These are phyloP conservation scores for Porites lobata DNA, from an alignment of 92 coral and sea anemone genomes.

Conservation along the genomic window DNA sequence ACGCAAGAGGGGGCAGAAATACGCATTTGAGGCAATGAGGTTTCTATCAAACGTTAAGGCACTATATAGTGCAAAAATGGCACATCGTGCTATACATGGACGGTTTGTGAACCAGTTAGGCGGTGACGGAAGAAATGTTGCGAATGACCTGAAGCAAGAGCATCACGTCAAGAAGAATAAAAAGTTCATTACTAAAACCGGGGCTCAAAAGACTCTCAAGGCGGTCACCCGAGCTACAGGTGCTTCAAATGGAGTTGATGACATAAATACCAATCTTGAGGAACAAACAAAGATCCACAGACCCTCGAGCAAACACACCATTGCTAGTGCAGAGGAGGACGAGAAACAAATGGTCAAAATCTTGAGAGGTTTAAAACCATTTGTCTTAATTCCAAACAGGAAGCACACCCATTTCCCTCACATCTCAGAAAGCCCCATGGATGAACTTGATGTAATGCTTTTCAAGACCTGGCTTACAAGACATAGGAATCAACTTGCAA, in stretches of 20 bases:
- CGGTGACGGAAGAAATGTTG: slow-evolving; percentile 55
- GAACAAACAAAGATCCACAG: slow-evolving; percentile 32
- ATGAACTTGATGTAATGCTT: slow-evolving; percentile 62
- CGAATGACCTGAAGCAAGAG: slow-evolving; percentile 70
- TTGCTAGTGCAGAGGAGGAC: slow-evolving; percentile 63
- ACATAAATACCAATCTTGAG: background rate
- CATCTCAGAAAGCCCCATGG: slow-evolving; percentile 68
- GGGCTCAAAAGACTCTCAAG: slow-evolving; percentile 65
- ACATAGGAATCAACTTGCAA: slow-evolving; percentile 33
- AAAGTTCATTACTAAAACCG: slow-evolving; percentile 27
- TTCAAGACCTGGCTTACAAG: slow-evolving; percentile 67
- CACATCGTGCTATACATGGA: slow-evolving; percentile 64
- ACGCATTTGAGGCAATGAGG: slow-evolving; percentile 56
- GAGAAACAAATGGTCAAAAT: slow-evolving; percentile 51
- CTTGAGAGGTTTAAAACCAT: slow-evolving; percentile 56
- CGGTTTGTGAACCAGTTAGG: slow-evolving; percentile 67
- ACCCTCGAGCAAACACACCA: slow-evolving; percentile 8
- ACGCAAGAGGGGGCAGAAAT: slow-evolving; percentile 59
- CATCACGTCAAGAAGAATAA: slow-evolving; percentile 51
- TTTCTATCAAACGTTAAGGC: slow-evolving; percentile 38
- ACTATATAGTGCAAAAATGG: slow-evolving; percentile 56
- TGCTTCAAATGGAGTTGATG: slow-evolving; percentile 63
- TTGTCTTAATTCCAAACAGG: slow-evolving; percentile 37
- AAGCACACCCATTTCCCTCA: slow-evolving; percentile 22
- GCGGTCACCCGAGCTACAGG: slow-evolving; percentile 54